phyloP scores from a whole-genome alignment of 2,888 invertebrate genomes.

The Fabriciana adippe region DNA sequence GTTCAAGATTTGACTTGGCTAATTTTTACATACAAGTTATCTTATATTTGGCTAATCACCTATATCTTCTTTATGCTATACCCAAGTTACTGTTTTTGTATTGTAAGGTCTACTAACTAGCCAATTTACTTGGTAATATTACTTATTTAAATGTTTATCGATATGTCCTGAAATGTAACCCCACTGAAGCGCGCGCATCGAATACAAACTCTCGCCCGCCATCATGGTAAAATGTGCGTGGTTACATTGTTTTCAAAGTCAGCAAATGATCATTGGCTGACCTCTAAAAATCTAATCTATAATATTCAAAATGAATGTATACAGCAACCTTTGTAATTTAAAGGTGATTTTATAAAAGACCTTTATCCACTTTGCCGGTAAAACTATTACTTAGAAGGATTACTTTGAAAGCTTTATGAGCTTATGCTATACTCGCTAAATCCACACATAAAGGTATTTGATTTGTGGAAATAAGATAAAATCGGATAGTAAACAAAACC shows the following conservation, averaged over 20 bases:
- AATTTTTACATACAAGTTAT: too few relatives aligned
- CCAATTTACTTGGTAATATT: background rate
- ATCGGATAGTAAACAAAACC: background rate
- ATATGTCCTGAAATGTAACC: background rate
- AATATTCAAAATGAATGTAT: too few relatives aligned
- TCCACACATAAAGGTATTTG: background rate
- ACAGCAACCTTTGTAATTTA: too few relatives aligned
- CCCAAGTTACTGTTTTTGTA: too few relatives aligned
- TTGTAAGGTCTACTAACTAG: too few relatives aligned
- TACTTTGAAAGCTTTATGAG: background rate
- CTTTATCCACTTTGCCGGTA: background rate
- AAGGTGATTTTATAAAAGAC: background rate
- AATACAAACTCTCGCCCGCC: background rate
- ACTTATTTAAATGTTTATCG: background rate
- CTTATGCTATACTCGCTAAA: background rate
- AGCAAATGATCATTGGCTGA: too few relatives aligned
- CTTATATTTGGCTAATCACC: too few relatives aligned
- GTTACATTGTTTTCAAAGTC: too few relatives aligned
- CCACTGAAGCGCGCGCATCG: conserved; percentile 7
- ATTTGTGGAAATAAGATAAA: background rate
- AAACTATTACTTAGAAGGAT: background rate
- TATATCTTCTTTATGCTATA: too few relatives aligned
- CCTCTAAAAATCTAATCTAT: too few relatives aligned
- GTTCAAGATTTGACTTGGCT: too few relatives aligned
- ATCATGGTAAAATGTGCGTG: background rate